Percentiles rank a stretch among this genome's conserved stretches.
phyloP scores from a whole-genome alignment of 2,797 vertebrate genomes.

The Thamnophis elegans region DNA sequence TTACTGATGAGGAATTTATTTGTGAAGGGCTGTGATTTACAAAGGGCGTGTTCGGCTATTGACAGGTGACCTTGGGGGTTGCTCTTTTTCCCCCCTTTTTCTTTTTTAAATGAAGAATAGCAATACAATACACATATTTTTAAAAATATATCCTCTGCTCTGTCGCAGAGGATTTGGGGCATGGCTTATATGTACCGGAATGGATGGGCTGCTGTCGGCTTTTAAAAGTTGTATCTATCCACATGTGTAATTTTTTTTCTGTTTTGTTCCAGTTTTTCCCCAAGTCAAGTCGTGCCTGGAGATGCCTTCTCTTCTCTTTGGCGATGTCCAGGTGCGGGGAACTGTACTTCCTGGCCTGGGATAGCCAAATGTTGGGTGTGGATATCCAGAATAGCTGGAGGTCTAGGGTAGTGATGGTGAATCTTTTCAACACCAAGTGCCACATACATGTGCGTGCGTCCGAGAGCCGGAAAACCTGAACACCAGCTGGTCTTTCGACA shows the following conservation, averaged over 20 bases:
- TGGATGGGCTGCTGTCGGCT: constrained; percentile 61
- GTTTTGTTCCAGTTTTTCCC: background rate
- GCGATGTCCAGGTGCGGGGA: background rate
- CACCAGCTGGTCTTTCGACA: too few species aligned
- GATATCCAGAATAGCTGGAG: background rate
- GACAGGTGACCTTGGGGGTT: constrained; percentile 79
- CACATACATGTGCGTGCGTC: too few species aligned
- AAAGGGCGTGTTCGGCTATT: constrained; percentile 76
- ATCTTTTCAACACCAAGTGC: too few species aligned
- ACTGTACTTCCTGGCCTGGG: background rate
- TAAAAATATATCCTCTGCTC: background rate
- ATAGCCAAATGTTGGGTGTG: background rate
- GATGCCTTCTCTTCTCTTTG: background rate
- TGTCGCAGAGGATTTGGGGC: background rate
- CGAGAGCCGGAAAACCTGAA: too few species aligned
- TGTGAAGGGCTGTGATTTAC: constrained; percentile 80
- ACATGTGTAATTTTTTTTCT: background rate
- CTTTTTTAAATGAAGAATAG: constrained; percentile 69
- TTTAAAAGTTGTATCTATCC: constrained; percentile 51
- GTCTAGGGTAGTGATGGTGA: too few species aligned
- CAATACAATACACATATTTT: constrained; percentile 25
- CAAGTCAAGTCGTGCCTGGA: background rate
- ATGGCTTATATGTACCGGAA: constrained; percentile 36
- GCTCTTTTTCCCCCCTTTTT: constrained; percentile 65
- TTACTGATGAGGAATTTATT: constrained; percentile 85